Base-by-base conservation (phyloP, 2,888 invertebrate species). In the Tetrapedia diversipes region DNA sequence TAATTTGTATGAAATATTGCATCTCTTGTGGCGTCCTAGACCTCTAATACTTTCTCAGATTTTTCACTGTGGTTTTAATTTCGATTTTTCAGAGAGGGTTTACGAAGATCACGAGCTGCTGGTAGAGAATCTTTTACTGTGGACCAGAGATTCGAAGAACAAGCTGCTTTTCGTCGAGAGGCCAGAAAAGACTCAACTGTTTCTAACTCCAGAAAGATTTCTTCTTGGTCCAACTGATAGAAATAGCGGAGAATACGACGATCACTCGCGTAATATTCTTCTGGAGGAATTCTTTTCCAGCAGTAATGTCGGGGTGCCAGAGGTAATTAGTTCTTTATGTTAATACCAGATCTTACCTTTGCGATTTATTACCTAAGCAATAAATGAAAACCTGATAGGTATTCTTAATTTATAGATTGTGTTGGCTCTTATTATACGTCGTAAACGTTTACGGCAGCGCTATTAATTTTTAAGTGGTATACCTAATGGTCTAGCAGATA, bases 71-170 rank as follows among this genome's bases (percentile, higher is more conserved):
- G n/a, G 3, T 41, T 11, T 10, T 10, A 6, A 29, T 43, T 41
- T 49, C 8, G 1, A 43, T 63, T 67, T 60, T 93, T 53, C 93
- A 98, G 99, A 99, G 92, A 95, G 99, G 79, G 95, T 98, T 49
- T 98, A 98, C 91, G 99, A 99, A 93, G 99, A 99, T 92, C 98
- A 99, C 91, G 99, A 99, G 92, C 94, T 97, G 91, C 93, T 99
- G 89, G 99, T 99, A 64, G 98, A 99, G 89, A 99, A 99, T 92
- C 94, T 99, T 86, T 95, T 99, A 94, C 93, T 98, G 89, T 99
- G 99, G 99, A 98, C 98, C 24, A 94, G 98, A 68, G 99, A 99
- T 90, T 98, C 98, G 2, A 98, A 97, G 91, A 99, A 99, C 93
- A 98, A 97, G 92, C 95, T 99, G 72, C 94, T 97, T 81, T 99